Evolutionary conservation across 2,113 vertebrate species (phyloP), one percentile per base, ranked within the genome.

Genomic region (Ciconia boyciana): DNA sequence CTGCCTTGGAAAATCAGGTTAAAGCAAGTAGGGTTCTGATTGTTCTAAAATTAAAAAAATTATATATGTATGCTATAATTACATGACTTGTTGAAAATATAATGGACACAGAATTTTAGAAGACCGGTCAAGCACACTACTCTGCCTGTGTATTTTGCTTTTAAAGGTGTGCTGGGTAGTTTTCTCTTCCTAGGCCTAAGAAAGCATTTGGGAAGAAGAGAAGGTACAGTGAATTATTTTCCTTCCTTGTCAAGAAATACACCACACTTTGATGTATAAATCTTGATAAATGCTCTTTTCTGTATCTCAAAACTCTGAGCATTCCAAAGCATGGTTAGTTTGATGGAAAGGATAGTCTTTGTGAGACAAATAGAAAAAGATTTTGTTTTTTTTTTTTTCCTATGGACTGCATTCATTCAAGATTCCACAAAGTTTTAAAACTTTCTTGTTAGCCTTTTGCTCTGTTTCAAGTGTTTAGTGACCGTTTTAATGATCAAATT

Each of bases 121-220:
- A 62, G 16, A 32, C 31, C 76, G 21, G 14, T 75, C 49, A 60
- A 60, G 51, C 69, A 31, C 10, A 3, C 5, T 39, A 25, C 9
- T 64, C 18, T 79, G 28, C 13, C 16, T 44, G 11, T 64, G 28
- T 54, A 48, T 57, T 93, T 86, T 74, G 22, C 36, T 66, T 78
- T 84, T 54, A 68, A 76, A 66, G 16, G 3, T 11, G 3, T 0
- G 0, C 5, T 68, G 8, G 5, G 2, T 84, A 52, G 16, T 62
- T 83, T 78, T 86, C 7, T 41, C 22, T 85, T 85, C 39, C 14
- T 71, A 61, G 11, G 46, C 28, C 22, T 87, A 25, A 21, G 52
- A 75, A 70, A 64, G 24, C 8, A 32, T 84, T 74, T 89, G 28
- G 22, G 25, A 74, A 70, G 12, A 57, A 57, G 39, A 69, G 29